Evolutionary conservation across 2,888 invertebrate species (phyloP), one percentile per base, ranked within the genome.

Genomic region (Drosophila formosana): DNA sequence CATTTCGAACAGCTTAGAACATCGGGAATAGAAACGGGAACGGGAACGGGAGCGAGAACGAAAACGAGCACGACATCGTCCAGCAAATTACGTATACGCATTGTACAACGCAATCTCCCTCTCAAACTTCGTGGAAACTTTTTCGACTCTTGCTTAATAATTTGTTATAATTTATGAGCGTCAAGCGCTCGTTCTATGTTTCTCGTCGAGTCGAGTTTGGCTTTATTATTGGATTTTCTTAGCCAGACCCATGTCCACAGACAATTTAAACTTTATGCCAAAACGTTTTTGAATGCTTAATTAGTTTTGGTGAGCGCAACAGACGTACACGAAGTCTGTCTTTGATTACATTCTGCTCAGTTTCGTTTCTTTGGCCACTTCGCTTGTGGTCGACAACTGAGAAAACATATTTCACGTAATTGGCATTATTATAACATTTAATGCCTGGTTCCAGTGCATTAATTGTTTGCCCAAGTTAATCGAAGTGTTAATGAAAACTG

Each of bases 231-330:
- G 66, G 77, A 81, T 81, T 80, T 73, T 66, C 66, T 55, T 34
- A 7, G 57, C 57, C 39, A 61, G 43, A 23, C 37, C 55, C 41
- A 53, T 63, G 56, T 66, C 78, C 74, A 62, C 70, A 77, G 73
- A 78, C 72, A 79, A 87, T 78, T 84, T 79, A 70, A 84, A 83
- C 80, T 84, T 82, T 80, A 70, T 71, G 75, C 74, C 75, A 80
- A 88, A 88, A 84, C 80, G 81, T 82, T 84, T 82, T 80, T 82
- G 84, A 89, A 89, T 89, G 78, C 80, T 76, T 89, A 89, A 89
- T 89, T 89, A 82, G 86, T 80, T 87, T 70, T 64, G 64, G 66
- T 53, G 65, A 73, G 47, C 53, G 39, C 66, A 71, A 32, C 43
- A 34, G 66, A 66, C 61, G 58, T 47, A 49, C 47, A 52, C 49